Evolutionary conservation across 2,888 invertebrate genomes (phyloP), one percentile per base, ranked within the genome.

Genomic region (Ischnus inquisitorius): DNA sequence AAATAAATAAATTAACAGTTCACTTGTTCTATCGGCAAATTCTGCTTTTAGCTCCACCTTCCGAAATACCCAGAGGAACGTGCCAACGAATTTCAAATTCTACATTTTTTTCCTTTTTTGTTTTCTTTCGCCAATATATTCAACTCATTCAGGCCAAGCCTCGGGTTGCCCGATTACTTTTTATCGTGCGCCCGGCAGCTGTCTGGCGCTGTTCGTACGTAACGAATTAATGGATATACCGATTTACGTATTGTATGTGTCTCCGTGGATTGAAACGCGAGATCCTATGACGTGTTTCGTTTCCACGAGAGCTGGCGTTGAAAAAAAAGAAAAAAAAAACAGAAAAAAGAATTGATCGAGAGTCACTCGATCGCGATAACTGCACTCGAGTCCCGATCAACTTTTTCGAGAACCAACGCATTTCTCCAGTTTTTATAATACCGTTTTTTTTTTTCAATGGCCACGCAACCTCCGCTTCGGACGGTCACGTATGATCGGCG

Each of bases 261-360:
- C 14, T n/a, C 3, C 46, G 46, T 12, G 46, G 46, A 3, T 12
- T 46, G 46, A 46, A n/a, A 46, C 3, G 12, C 14, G 46, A 46
- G 46, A 46, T 46, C 46, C n/a, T 46, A 46, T 46, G 46, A 46
- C 46, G 34, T 34, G 46, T 46, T 46, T 46, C 46, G 46, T 46
- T 46, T 12, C 46, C 4, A 6, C 34, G 34, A 5, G 34, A 34
- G 6, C 8, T 34, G 5, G 34, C 4, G 34, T 34, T 6, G 8
- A 34, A 34, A 34, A 34, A 34, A 34, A 34, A 34, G 8, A 34
- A 34, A 34, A 34, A 34, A 34, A 34, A 34, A 34, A 34, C 4
- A 34, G 6, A 34, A 34, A 34, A 34, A 6, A 34, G 5, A 34
- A 46, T 46, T n/a, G n/a, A 46, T 46, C 46, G 46, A 46, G n/a